Conservation (phyloP, 2,888 invertebrate species). For the Molorchus minor region DNA sequence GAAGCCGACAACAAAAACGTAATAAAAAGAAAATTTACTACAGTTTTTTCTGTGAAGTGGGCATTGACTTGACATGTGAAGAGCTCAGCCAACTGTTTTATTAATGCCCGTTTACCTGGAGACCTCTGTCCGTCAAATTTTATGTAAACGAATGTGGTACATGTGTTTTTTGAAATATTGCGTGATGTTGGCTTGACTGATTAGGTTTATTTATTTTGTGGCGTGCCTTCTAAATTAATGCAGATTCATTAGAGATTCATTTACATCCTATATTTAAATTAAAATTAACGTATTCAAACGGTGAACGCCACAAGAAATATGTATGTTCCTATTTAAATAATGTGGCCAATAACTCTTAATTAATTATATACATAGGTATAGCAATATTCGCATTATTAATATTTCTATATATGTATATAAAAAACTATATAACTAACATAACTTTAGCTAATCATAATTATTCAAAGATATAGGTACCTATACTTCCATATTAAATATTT, state of each 20-base stretch:
- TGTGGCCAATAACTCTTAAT: no score
- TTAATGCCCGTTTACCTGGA: slow-evolving; percentile 33
- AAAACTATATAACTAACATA: neutral
- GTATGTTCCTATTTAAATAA: no score
- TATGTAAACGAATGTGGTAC: slow-evolving; percentile 13
- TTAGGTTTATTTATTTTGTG: slow-evolving; percentile 24
- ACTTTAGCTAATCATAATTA: neutral
- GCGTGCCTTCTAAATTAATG: slow-evolving; percentile 20
- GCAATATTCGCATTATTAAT: no score
- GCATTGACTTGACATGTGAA: slow-evolving; percentile 54
- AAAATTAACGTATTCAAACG: slow-evolving; percentile 6
- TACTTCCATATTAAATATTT: no score
- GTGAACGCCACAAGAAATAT: no score
- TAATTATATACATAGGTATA: neutral
- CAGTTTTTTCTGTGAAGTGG: slow-evolving; percentile 56
- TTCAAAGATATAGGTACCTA: neutral
- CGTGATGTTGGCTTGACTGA: slow-evolving; percentile 26
- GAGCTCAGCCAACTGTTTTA: slow-evolving; percentile 24
- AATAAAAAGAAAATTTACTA: slow-evolving; percentile 60
- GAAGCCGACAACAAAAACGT: slow-evolving; percentile 53
- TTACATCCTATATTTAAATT: slow-evolving; percentile 20
- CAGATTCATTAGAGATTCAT: slow-evolving; percentile 21
- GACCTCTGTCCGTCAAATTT: slow-evolving; percentile 29
- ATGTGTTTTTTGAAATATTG: slow-evolving; percentile 25
- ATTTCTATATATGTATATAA: no score